phyloP scores from a whole-genome alignment of 2,113 vertebrate species.

The Bubo blakistoni region DNA sequence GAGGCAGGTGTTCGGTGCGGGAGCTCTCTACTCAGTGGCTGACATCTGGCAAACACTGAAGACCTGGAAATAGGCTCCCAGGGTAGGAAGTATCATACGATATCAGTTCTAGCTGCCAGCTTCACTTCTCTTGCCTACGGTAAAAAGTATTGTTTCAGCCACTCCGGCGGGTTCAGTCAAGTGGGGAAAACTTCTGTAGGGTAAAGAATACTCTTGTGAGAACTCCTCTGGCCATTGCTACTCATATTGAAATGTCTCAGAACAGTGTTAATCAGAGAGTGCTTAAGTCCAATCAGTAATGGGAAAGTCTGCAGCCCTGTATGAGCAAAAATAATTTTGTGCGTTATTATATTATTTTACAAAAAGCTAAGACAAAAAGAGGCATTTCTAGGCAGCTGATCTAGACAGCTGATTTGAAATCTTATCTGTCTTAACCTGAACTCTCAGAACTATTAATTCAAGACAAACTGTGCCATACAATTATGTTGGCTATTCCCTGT shows the following conservation, averaged over 20 bases:
- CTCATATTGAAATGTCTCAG: accelerated
- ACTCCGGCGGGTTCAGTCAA: background rate
- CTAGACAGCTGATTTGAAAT: background rate
- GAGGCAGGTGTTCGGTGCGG: accelerated
- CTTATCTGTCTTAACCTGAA: background rate
- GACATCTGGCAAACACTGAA: background rate
- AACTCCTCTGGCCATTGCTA: background rate
- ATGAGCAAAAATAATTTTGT: background rate
- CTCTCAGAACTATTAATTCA: background rate
- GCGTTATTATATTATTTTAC: background rate
- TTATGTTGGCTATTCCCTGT: background rate
- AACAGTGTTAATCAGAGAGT: background rate
- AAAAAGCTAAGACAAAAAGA: background rate
- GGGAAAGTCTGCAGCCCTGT: background rate
- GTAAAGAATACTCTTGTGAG: background rate
- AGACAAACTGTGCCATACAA: background rate
- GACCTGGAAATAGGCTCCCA: background rate
- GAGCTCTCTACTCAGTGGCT: background rate
- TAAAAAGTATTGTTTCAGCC: background rate
- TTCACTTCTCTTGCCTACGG: background rate
- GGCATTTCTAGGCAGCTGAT: background rate
- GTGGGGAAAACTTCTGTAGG: background rate
- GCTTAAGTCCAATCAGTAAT: background rate
- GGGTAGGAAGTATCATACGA: background rate
- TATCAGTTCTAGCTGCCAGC: background rate